Percentiles rank a stretch among this genome's conserved stretches.
Evolutionary conservation across 2,888 invertebrate species (phyloP).

Genomic region (Parthenolecanium corni): DNA sequence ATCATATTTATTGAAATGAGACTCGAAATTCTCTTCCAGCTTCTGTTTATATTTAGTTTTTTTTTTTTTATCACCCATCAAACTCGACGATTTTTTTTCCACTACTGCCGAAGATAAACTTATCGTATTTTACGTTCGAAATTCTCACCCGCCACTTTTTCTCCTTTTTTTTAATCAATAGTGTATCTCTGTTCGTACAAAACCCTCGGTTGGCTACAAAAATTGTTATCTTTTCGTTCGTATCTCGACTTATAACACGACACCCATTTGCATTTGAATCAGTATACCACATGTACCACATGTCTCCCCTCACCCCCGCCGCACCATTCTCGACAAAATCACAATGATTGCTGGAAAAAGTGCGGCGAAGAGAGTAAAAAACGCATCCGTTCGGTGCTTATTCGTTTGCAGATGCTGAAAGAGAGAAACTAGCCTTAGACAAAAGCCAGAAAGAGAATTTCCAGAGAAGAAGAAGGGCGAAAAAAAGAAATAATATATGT

Average conservation of each 20-base stretch:
- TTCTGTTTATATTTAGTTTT: no score
- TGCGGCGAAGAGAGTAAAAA: neutral
- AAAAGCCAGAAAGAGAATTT: neutral
- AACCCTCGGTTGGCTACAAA: neutral
- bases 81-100: no score
- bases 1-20: no score
- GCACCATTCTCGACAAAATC: no score
- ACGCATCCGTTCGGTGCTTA: constrained; percentile 6
- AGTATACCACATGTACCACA: constrained; percentile 10
- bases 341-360: neutral
- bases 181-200: neutral
- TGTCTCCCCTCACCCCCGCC: neutral
- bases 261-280: constrained; percentile 20
- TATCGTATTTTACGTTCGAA: no score
- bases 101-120: no score
- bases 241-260: constrained; percentile 1
- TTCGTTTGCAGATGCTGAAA: constrained; percentile 15
- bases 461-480: neutral
- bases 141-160: no score
- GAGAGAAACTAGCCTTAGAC: constrained; percentile 14
- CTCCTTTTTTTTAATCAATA: no score
- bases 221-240: constrained; percentile 10
- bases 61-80: no score
- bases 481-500: no score
- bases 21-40: no score